These are phyloP conservation scores for Steatocranus sp. DNA, from an alignment of 2,797 vertebrate genomes.

Conservation along the genomic window DNA sequence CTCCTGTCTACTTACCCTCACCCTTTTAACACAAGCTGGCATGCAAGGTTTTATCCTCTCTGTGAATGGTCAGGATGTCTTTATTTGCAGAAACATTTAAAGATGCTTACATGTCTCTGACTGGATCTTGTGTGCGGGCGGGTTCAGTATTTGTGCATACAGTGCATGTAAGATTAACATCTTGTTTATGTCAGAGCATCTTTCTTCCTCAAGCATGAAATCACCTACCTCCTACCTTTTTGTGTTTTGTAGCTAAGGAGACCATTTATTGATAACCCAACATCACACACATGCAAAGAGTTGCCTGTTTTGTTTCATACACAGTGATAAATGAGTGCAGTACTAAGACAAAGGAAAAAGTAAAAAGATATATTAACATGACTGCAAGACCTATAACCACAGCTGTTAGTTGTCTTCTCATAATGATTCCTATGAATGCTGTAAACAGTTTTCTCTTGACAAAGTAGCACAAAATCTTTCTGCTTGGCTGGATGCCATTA, in stretches of 20 bases:
- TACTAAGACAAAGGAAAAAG: neutral
- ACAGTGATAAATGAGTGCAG: neutral
- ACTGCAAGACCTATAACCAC: neutral
- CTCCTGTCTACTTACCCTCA: neutral
- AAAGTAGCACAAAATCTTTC: neutral
- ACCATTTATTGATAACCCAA: neutral
- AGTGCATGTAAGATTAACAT: conserved; percentile 33
- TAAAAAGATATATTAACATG: neutral
- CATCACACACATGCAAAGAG: neutral
- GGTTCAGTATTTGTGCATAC: neutral
- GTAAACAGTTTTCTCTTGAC: neutral
- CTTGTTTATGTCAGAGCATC: conserved; percentile 43
- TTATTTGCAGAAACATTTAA: neutral
- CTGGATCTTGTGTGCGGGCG: neutral
- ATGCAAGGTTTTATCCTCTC: neutral
- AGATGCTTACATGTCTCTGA: neutral
- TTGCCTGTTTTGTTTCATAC: neutral
- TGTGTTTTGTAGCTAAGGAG: neutral
- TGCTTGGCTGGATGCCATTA: neutral
- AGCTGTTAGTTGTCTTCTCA: neutral
- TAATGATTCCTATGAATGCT: neutral
- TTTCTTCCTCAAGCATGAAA: conserved; percentile 20
- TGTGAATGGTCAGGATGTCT: neutral
- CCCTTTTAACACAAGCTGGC: neutral
- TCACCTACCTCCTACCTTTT: conserved; percentile 20